These are phyloP conservation scores for Damaliscus lunatus DNA, from an alignment of 2,113 vertebrate genomes.

Conservation along the genomic window DNA sequence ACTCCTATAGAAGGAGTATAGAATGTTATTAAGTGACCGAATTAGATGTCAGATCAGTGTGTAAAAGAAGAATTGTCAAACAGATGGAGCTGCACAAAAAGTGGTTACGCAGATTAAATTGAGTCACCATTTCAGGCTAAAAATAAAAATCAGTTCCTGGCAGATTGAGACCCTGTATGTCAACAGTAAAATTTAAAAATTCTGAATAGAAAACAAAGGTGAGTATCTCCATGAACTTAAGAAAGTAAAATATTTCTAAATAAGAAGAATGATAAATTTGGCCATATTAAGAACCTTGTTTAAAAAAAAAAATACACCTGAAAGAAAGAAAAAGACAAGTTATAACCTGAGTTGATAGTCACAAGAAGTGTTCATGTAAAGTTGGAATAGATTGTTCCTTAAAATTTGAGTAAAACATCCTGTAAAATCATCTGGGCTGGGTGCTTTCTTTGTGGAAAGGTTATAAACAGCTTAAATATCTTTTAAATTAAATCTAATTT, in stretches of 20 bases:
- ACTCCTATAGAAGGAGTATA: neutral
- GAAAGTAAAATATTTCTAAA: neutral
- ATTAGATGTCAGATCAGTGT: neutral
- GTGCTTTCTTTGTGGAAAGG: neutral
- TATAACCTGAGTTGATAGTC: neutral
- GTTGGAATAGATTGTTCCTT: neutral
- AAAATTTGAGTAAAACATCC: neutral
- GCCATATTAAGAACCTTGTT: neutral
- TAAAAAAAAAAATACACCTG: neutral
- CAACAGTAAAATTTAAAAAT: neutral
- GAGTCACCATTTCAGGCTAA: neutral
- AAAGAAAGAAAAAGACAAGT: neutral
- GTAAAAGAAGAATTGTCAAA: neutral
- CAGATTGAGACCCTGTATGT: neutral
- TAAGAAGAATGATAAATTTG: neutral
- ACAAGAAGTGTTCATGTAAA: neutral
- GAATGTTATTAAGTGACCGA: neutral
- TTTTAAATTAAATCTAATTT: neutral
- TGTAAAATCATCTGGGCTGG: neutral
- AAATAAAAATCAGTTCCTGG: neutral
- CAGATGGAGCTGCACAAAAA: neutral
- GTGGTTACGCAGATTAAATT: neutral
- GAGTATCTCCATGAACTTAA: neutral
- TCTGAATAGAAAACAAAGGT: neutral
- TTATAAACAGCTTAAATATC: neutral